Percentiles rank a stretch among this genome's conserved stretches.
Evolutionary conservation across 92 coral and sea anemone species (phyloP).

Genomic region (Metridium senile): DNA sequence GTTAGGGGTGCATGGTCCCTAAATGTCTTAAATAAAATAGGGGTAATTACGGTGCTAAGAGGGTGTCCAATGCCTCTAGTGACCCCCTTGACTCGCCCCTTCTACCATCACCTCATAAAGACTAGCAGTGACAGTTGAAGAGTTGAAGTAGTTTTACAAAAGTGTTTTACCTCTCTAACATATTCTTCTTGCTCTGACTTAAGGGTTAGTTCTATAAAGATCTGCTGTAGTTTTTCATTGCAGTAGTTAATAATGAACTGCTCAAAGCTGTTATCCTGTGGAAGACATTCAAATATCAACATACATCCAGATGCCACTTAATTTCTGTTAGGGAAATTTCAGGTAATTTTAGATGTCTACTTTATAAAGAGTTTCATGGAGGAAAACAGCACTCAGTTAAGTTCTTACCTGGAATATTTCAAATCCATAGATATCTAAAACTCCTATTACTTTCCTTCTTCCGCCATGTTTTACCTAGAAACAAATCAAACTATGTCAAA

Average conservation of each 20-base stretch:
- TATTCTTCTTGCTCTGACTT: constrained; percentile 98
- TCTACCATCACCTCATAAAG: no score
- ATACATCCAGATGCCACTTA: not conserved
- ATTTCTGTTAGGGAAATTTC: no score
- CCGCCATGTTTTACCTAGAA: constrained; percentile 82
- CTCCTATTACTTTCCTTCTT: constrained; percentile 92
- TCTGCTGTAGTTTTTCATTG: constrained; percentile 97
- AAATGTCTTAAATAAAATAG: no score
- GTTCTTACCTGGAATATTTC: constrained; percentile 85
- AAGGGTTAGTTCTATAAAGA: constrained; percentile 91
- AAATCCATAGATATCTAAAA: constrained; percentile 98
- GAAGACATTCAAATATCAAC: not conserved
- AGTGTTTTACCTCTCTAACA: constrained; percentile 98
- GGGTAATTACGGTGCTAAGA: no score
- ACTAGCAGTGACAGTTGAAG: no score
- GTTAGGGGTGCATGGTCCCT: no score
- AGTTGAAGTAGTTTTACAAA: no score
- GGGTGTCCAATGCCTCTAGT: no score
- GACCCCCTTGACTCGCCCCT: no score
- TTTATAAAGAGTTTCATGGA: no score
- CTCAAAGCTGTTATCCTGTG: constrained; percentile 93
- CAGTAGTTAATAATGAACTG: constrained; percentile 99
- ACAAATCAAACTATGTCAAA: no score
- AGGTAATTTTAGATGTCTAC: no score
- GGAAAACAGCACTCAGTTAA: not conserved